Base-by-base conservation (phyloP, 1,140 invertebrate genomes). In the Leptinotarsa texana region DNA sequence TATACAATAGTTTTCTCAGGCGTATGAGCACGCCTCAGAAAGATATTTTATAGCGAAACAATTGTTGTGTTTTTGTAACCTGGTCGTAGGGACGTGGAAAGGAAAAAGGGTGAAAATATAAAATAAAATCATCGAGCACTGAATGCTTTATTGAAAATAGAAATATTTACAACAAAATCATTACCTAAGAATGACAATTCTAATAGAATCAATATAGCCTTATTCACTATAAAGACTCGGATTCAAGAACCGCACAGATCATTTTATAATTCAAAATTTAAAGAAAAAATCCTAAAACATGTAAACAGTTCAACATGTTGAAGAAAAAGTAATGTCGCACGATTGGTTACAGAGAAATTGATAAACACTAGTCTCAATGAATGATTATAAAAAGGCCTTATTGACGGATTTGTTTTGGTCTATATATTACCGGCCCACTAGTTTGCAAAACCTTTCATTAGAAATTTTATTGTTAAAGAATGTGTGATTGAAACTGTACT, bases 61-160 rank as follows among this genome's bases (percentile, higher is more conserved):
- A 8, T 2, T 11, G 33, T 42, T 21, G 21, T 21, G 27, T 6
- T 33, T 8, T 42, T 0, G 33, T 42, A 42, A 42, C 11, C 6
- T 42, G 33, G 11, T 11, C 3, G 11, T 8, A 42, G 8, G 33
- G 33, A 42, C 3, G 33, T 42, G 33, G 2, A 11, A 11, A 42
- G 33, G 8, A 11, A 42, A 57, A 5, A n/a, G n/a, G 51, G 51
- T n/a, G n/a, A 57, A 57, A 17, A 5, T 5, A 57, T n/a, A 57
- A 17, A 57, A 1, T 18, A 57, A n/a, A 57, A 57, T 57, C 51
- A 57, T 18, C 70, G 69, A 75, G 69, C 69, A 71, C 62, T 75
- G 68, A 71, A 75, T 48, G 68, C 69, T 71, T 71, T 71, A 75
- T 71, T 75, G 24, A 71, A 63, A 70, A 63, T 75, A 51, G 22